Conservation (phyloP, 2,797 vertebrate genomes). For the Pangasius macronema region DNA sequence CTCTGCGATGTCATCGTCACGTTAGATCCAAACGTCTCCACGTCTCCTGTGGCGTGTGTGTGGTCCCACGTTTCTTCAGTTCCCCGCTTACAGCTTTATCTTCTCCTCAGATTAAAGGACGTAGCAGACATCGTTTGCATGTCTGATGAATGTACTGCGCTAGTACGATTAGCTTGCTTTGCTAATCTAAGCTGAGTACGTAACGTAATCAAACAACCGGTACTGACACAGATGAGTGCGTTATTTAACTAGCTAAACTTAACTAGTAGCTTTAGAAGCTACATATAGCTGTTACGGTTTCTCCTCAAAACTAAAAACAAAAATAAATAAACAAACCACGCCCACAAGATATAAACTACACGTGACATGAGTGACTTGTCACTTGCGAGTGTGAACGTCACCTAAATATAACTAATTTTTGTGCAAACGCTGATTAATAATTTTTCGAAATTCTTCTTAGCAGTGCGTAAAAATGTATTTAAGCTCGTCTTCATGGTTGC, state of each 20-base stretch:
- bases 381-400: not conserved
- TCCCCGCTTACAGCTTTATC: not conserved
- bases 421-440: too few species aligned
- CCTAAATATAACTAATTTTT: too few species aligned
- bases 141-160: not conserved
- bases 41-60: not conserved
- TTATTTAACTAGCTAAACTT: not conserved
- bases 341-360: not conserved
- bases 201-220: not conserved
- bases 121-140: not conserved
- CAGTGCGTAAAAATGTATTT: too few species aligned
- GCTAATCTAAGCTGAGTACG: too few species aligned
- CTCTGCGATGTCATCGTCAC: too few species aligned
- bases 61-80: not conserved
- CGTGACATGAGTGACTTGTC: not conserved
- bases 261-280: not conserved
- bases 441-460: too few species aligned
- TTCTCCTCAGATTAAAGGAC: not conserved
- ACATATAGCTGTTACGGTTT: not conserved
- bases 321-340: not conserved
- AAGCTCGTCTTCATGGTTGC: too few species aligned
- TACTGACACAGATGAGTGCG: too few species aligned
- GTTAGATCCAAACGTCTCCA: too few species aligned
- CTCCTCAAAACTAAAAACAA: not conserved
- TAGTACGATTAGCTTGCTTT: too few species aligned